Evolutionary conservation across 2,888 invertebrate species (phyloP).

Genomic region (Phaedon cochleariae): DNA sequence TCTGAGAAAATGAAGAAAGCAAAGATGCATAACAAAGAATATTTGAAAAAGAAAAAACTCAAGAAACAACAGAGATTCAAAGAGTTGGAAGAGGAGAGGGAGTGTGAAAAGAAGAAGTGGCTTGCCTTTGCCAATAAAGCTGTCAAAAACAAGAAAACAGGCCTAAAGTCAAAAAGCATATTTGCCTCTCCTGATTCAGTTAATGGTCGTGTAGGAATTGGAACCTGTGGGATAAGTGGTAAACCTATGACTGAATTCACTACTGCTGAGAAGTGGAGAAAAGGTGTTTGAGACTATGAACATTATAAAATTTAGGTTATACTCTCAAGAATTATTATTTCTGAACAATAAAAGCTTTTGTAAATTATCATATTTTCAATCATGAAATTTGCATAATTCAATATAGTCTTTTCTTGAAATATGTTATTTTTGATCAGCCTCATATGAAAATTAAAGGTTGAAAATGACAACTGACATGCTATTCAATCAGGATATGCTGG

Average conservation of each 20-base stretch:
- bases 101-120: constrained; percentile 98
- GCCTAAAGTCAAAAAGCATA: constrained; percentile 84
- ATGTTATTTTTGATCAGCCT: no score
- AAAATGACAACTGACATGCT: no score
- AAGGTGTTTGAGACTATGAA: constrained; percentile 65
- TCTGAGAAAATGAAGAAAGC: constrained; percentile 64
- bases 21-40: constrained; percentile 84
- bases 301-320: no score
- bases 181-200: constrained; percentile 96
- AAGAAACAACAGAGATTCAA: constrained; percentile 95
- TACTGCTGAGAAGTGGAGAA: constrained; percentile 91
- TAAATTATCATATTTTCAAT: background rate
- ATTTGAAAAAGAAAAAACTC: constrained; percentile 93
- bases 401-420: no score
- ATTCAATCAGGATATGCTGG: no score
- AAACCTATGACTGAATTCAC: constrained; percentile 96
- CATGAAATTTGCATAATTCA: no score
- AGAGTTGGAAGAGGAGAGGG: constrained; percentile 94
- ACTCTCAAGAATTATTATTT: background rate
- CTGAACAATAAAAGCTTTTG: background rate
- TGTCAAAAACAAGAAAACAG: constrained; percentile 81
- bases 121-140: constrained; percentile 91
- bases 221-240: constrained; percentile 95
- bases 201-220: constrained; percentile 93
- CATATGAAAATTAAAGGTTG: no score